phyloP scores from a whole-genome alignment of 2,888 invertebrate genomes.

The Stenotaenia linearis region DNA sequence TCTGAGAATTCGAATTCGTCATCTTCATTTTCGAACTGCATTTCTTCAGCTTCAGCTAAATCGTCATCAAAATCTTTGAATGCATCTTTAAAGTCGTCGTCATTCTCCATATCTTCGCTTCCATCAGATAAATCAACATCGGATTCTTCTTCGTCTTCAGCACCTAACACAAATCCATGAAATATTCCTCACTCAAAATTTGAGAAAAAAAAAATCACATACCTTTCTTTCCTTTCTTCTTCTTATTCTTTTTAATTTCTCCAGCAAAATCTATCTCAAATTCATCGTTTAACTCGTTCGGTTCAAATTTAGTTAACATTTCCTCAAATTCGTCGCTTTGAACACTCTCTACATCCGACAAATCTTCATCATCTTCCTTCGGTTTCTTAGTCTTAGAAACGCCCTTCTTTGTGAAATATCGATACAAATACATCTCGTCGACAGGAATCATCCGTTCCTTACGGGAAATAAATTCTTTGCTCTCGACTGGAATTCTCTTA shows the following conservation, averaged over 20 bases:
- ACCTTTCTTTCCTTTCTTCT: conserved; percentile 35
- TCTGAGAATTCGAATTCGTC: conserved; percentile 38
- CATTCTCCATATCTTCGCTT: conserved; percentile 43
- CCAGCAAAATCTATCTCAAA: conserved; percentile 40
- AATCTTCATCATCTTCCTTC: conserved; percentile 53
- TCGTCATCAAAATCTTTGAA: conserved; percentile 42
- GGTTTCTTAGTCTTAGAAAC: conserved; percentile 36
- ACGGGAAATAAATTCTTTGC: conserved; percentile 62
- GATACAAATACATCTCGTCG: conserved; percentile 80
- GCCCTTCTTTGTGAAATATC: conserved; percentile 49
- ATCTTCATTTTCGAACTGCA: conserved; percentile 22
- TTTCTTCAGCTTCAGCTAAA: conserved; percentile 37
- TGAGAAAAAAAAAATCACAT: not conserved
- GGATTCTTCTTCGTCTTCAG: conserved; percentile 39
- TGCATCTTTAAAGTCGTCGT: conserved; percentile 43
- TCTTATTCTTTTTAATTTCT: conserved; percentile 41
- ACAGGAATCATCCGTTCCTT: conserved; percentile 71
- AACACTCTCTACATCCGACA: conserved; percentile 64
- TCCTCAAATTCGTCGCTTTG: conserved; percentile 71
- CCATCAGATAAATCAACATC: conserved; percentile 35
- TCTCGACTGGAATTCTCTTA: conserved; percentile 66
- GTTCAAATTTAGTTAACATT: conserved; percentile 55
- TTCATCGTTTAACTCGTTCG: conserved; percentile 47
- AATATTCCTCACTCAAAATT: not conserved
- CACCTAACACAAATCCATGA: no score